Evolutionary conservation across 2,113 vertebrate genomes (phyloP).

Genomic region (Dendropsophus ebraccatus): DNA sequence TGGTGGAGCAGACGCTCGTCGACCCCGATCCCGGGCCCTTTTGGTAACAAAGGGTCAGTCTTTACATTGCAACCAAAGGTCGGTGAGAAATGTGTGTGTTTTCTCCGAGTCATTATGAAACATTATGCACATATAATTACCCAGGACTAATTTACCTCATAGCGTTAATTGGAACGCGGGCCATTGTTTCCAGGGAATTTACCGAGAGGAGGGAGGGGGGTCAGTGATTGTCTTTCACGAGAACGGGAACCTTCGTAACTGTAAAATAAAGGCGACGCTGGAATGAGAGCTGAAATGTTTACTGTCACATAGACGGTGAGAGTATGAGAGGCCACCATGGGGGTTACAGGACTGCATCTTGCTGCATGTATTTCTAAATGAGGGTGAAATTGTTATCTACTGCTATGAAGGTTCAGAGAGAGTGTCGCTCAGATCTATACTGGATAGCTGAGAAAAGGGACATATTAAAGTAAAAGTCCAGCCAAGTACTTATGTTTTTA

Average conservation of each 20-base stretch:
- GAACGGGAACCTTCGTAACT: neutral
- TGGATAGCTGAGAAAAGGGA: no score
- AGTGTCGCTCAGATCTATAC: no score
- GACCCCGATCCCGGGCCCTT: neutral
- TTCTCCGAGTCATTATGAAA: slow-evolving; percentile 34
- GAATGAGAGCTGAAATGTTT: neutral
- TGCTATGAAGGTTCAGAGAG: no score
- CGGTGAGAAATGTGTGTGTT: slow-evolving; percentile 34
- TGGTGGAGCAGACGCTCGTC: neutral
- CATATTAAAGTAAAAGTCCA: no score
- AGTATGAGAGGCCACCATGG: neutral
- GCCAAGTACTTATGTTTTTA: no score
- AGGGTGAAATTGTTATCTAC: no score
- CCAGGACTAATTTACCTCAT: slow-evolving; percentile 37
- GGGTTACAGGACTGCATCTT: neutral
- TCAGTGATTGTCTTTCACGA: slow-evolving; percentile 16
- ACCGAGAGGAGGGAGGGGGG: neutral
- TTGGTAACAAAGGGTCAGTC: slow-evolving; percentile 7
- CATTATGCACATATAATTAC: slow-evolving; percentile 34
- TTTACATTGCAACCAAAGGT: slow-evolving; percentile 4
- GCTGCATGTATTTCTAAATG: neutral
- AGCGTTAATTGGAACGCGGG: slow-evolving; percentile 30
- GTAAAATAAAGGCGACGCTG: neutral
- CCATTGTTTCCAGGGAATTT: slow-evolving; percentile 22
- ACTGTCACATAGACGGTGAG: neutral